phyloP scores from a whole-genome alignment of 2,797 vertebrate species.

The Myotis findleyi region DNA sequence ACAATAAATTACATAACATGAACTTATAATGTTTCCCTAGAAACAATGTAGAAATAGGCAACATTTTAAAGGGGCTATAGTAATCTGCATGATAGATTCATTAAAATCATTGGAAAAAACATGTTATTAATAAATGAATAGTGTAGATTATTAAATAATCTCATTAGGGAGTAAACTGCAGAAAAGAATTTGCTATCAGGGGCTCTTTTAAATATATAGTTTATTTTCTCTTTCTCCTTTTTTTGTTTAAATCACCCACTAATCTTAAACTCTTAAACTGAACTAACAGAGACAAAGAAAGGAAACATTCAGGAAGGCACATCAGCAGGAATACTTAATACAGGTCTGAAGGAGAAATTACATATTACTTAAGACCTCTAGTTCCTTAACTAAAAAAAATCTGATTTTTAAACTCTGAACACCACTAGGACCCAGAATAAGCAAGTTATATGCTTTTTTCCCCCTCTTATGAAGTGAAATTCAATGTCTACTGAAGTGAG shows the following conservation, averaged over 20 bases:
- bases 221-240: not conserved
- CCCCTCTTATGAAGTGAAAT: slow-evolving; percentile 16
- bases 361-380: slow-evolving; percentile 16
- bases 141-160: slow-evolving; percentile 13
- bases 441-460: not conserved
- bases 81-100: not conserved
- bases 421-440: not conserved
- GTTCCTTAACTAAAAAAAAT: slow-evolving; percentile 8
- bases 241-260: not conserved
- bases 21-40: not conserved
- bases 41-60: slow-evolving; percentile 39
- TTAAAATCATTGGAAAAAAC: slow-evolving; percentile 59
- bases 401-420: slow-evolving; percentile 53
- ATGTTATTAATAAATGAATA: slow-evolving; percentile 33
- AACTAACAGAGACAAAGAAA: slow-evolving; percentile 20
- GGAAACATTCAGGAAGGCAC: not conserved
- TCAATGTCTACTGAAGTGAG: slow-evolving; percentile 16
- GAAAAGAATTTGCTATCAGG: slow-evolving; percentile 30
- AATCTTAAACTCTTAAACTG: slow-evolving; percentile 47
- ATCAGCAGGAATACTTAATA: slow-evolving; percentile 27
- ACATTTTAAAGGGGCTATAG: slow-evolving; percentile 1
- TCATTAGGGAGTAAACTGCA: not conserved
- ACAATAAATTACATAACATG: slow-evolving; percentile 36
- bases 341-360: slow-evolving; percentile 19
- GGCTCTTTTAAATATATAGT: not conserved